Base-by-base conservation (phyloP, 2,113 vertebrate species). In the Fregata magnificens region DNA sequence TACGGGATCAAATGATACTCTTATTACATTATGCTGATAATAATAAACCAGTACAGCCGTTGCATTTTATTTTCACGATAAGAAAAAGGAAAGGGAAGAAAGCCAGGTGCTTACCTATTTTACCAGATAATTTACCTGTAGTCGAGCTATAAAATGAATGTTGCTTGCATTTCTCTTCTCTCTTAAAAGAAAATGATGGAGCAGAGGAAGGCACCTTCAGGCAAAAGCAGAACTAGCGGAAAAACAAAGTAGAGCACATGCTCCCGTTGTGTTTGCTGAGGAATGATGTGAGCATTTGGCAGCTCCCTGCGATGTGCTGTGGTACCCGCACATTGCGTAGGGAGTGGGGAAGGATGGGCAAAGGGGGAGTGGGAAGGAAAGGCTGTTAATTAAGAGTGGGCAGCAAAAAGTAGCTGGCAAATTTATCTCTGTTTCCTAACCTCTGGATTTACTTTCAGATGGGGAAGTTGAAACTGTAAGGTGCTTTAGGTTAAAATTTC, bases 151-250 rank as follows among this genome's bases (percentile, higher is more conserved):
- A 40, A 92, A 95, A 72, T 29, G 58, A 83, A 87, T 20, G 70
- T 52, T 3, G 1, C 69, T 70, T 34, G 74, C 71, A 22, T 87
- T 92, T 88, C 92, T 42, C 88, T 56, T 71, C 86, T 88, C 77
- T 62, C 86, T 59, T 76, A 44, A 78, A 82, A 89, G 19, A 36
- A 63, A 95, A 71, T 13, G 78, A 67, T 72, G 79, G 63, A 82
- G 91, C 91, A 56, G 83, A 83, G 71, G 84, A 90, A 96, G 92
- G 83, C 78, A 69, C 89, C 95, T 96, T 77, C 74, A 73, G 93
- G 88, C 58, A 63, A 95, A 74, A 96, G 95, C 55, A 76, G 91
- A 88, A 63, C 70, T 21, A 8, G 42, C 63, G 80, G 79, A 19
- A 65, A 79, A 88, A 36, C 72, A 82, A 44, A 63, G 38, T 7